Base-by-base conservation (phyloP, 2,888 invertebrate genomes). In the Amitus sp. region DNA sequence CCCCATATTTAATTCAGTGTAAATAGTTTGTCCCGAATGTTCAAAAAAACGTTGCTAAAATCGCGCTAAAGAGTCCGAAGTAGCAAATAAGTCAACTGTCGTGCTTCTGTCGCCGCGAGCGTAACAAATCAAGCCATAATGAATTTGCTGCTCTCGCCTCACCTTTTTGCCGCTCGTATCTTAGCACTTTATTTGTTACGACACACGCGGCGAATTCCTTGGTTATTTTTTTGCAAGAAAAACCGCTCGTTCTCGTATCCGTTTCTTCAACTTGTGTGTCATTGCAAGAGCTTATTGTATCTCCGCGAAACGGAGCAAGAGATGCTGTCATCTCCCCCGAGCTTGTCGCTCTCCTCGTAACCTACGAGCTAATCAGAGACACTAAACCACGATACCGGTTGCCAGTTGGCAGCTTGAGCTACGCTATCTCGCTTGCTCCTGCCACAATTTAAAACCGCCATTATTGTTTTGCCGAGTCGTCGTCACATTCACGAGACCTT, bases 361-460 rank as follows among this genome's bases (percentile, higher is more conserved):
- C 69, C 69, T 69, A 70, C 65, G 70, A 70, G 71, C 70, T 78
- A 80, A 80, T 80, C 80, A 78, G 78, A 69, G 75, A 72, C 71
- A 79, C 78, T 80, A 80, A 80, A 80, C 73, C 71, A 80, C 73
- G 79, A 79, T 79, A 80, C 74, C 73, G 70, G 69, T 66, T 72
- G 73, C 74, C 73, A 70, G 69, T 66, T 72, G 73, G 73, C 75
- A 76, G 73, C 37, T 37, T 69, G 56, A 70, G 74, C 63, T 65
- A 68, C 71, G 74, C 72, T 79, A 75, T 78, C 78, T 73, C 69
- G 68, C 63, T 70, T 68, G 72, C 70, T 70, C 66, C 67, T 68
- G 70, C 70, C 68, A 71, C 68, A 66, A 62, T 67, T 68, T 67
- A 45, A 43, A 53, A 47, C 71, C 64, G 69, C 72, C 72, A 74